Percentiles rank a stretch among this genome's conserved stretches.
phyloP scores from a whole-genome alignment of 2,888 invertebrate genomes.

The Sicus ferrugineus region DNA sequence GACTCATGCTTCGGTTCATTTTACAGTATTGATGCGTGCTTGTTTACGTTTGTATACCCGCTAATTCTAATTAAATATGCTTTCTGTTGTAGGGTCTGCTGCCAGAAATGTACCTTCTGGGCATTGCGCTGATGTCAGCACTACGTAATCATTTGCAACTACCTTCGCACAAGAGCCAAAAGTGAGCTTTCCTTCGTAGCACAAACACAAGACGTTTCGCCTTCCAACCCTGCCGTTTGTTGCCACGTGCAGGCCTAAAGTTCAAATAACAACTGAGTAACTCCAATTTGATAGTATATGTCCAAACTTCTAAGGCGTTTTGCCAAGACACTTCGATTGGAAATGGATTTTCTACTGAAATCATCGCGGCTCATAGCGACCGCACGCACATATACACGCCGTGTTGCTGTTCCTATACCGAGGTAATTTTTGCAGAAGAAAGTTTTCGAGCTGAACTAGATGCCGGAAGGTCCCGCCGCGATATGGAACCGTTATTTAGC shows the following conservation, averaged over 20 bases:
- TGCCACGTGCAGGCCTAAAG: too few relatives aligned
- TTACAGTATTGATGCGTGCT: conserved; percentile 23
- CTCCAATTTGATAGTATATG: too few relatives aligned
- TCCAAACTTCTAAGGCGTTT: too few relatives aligned
- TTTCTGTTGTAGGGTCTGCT: conserved; percentile 58
- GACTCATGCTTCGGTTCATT: conserved; percentile 18
- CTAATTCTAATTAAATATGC: conserved; percentile 21
- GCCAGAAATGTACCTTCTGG: conserved; percentile 58
- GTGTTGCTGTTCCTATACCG: conserved; percentile 64
- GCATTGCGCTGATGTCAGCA: conserved; percentile 58
- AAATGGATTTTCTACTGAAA: conserved; percentile 63
- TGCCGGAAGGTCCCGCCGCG: too few relatives aligned
- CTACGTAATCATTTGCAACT: conserved; percentile 51
- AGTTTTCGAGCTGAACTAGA: too few relatives aligned
- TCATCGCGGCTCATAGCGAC: conserved; percentile 62
- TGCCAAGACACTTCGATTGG: conserved; percentile 27
- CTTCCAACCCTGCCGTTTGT: too few relatives aligned
- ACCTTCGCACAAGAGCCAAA: conserved; percentile 49
- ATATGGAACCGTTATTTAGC: too few relatives aligned
- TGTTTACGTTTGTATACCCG: not conserved
- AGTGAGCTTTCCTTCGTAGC: too few relatives aligned
- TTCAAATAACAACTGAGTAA: too few relatives aligned
- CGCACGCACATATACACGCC: conserved; percentile 61
- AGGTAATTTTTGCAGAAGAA: conserved; percentile 56
- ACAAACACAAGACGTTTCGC: too few relatives aligned